Base-by-base conservation (phyloP, 2,888 invertebrate genomes). In the Plagodis dolabraria region DNA sequence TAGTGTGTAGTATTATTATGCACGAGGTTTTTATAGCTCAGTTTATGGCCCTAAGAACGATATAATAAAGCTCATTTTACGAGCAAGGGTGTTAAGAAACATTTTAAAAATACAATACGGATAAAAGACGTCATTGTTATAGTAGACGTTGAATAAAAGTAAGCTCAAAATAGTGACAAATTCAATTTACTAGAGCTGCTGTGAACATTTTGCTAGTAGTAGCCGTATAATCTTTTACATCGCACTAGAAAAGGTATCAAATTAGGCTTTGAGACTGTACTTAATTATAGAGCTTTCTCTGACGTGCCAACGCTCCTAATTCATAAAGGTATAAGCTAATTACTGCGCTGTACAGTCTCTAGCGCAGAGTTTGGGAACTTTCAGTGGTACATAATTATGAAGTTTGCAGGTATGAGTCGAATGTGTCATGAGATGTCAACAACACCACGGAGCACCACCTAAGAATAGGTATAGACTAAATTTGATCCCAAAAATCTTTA, bases 261-360 rank as follows among this genome's bases (percentile, higher is more conserved):
- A 56, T 66, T 64, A 64, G 51, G 61, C 66, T 66, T 62, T 61
- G 63, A 63, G 52, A 60, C 64, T 57, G 60, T 60, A 58, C 61
- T 63, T 64, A 63, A 65, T 68, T 63, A 68, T 47, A 60, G 54
- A 60, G 66, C 57, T 60, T 51, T 49, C 54, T 51, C 51, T 57
- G 58, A 60, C 58, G 60, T 53, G 56, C 56, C 58, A 63, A 51
- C 54, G 62, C 57, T 38, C 51, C 55, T 64, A 65, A 68, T 59
- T 66, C 60, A 66, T 66, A 60, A 63, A 49, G 61, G 47, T 60
- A 58, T 69, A 63, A 67, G 60, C 62, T 67, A 64, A 69, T 67
- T 65, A 69, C 63, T 46, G 35, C 54, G 54, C 48, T 60, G 52
- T 51, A 54, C 47, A 35, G 12, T 40, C 33, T 40, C 38, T 45